phyloP scores from a whole-genome alignment of 2,113 vertebrate genomes.

The Nothoprocta perdicaria region DNA sequence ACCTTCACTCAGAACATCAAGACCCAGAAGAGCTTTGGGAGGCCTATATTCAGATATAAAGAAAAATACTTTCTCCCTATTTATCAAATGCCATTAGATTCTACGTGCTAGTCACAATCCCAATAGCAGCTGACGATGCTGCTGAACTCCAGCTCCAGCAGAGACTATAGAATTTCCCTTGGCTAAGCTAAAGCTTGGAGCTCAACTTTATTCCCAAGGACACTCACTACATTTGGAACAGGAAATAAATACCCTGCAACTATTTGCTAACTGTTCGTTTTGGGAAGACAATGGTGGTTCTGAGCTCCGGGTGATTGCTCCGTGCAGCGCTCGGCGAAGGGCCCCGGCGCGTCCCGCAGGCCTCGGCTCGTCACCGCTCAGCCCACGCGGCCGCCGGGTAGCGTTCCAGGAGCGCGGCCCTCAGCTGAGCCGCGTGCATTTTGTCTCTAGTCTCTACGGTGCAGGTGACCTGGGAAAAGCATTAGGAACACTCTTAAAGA shows the following conservation, averaged over 20 bases:
- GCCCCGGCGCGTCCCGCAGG: background rate
- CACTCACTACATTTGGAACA: background rate
- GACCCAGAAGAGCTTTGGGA: background rate
- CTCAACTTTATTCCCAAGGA: background rate
- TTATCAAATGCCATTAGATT: background rate
- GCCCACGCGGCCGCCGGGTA: constrained; percentile 85
- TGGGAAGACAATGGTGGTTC: background rate
- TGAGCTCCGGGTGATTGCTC: background rate
- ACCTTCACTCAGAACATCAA: background rate
- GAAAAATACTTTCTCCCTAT: background rate
- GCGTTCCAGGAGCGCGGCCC: constrained; percentile 79
- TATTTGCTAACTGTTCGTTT: constrained; percentile 15
- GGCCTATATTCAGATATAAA: background rate
- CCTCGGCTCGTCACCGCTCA: constrained; percentile 77
- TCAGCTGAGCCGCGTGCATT: constrained; percentile 82
- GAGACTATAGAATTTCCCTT: background rate
- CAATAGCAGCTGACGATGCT: background rate
- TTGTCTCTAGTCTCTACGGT: constrained; percentile 89
- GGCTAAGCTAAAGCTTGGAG: constrained; percentile 16
- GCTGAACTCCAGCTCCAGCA: background rate
- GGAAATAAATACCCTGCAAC: constrained; percentile 15
- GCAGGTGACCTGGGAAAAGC: constrained; percentile 85
- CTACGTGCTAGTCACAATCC: constrained; percentile 10
- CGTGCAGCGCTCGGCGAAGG: background rate
- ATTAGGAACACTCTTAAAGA: constrained; percentile 41